These are phyloP conservation scores for Teleogryllus occipitalis DNA, from an alignment of 1,140 invertebrate species.

Conservation along the genomic window DNA sequence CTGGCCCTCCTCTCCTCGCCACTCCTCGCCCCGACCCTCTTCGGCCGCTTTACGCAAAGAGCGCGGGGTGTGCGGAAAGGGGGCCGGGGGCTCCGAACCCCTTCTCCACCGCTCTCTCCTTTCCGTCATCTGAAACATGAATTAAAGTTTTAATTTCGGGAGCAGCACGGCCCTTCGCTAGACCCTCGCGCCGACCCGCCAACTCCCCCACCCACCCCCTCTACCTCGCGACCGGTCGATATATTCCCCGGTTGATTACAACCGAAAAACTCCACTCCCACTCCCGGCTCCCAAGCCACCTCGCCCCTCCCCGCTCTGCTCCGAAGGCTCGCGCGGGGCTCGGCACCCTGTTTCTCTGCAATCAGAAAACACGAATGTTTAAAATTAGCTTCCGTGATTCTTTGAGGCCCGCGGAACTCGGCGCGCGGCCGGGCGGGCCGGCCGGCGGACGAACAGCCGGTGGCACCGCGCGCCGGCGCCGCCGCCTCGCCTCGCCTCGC, in stretches of 20 bases:
- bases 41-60: too few relatives aligned
- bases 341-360: background rate
- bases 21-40: too few relatives aligned
- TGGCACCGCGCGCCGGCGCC: too few relatives aligned
- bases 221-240: background rate
- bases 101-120: background rate
- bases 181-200: background rate
- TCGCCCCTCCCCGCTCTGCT: background rate
- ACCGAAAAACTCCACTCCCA: background rate
- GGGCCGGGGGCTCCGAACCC: background rate
- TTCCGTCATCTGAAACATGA: constrained; percentile 6
- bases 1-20: too few relatives aligned
- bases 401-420: background rate
- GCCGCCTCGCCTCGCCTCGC: background rate
- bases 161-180: background rate
- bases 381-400: constrained; percentile 1
- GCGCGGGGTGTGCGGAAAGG: too few relatives aligned
- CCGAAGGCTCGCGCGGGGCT: background rate
- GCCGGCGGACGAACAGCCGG: too few relatives aligned
- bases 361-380: constrained; percentile 5
- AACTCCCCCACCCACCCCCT: background rate
- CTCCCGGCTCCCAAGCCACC: too few relatives aligned
- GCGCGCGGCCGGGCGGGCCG: too few relatives aligned
- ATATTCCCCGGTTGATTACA: background rate
- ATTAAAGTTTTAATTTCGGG: constrained; percentile 15